These are phyloP conservation scores for Nebria ingens DNA, from an alignment of 1,140 invertebrate species.

Conservation along the genomic window DNA sequence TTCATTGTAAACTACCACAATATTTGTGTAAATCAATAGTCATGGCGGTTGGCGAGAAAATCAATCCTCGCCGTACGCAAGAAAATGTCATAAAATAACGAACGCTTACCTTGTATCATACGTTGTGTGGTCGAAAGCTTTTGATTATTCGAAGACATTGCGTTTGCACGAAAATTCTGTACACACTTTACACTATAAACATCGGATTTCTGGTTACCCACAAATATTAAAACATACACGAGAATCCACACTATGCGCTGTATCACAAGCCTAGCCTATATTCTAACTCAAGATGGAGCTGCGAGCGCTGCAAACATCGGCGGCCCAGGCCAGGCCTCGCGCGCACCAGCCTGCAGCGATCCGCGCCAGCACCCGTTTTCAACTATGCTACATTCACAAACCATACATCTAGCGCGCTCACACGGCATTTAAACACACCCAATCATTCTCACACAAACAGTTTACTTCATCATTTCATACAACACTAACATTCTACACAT, in stretches of 20 bases:
- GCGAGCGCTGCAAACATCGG: conserved; percentile 33
- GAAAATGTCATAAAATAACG: conserved; percentile 23
- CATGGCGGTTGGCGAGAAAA: conserved; percentile 37
- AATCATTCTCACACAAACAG: too few species aligned
- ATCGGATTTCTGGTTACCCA: conserved; percentile 34
- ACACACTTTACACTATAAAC: conserved; percentile 36
- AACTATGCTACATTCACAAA: too few species aligned
- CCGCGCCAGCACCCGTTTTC: too few species aligned
- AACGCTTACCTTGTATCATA: conserved; percentile 36
- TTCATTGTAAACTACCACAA: conserved; percentile 19
- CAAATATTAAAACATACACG: too few species aligned
- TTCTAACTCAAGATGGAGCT: conserved; percentile 38
- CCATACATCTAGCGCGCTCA: too few species aligned
- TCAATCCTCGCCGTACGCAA: conserved; percentile 33
- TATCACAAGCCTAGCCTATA: conserved; percentile 36
- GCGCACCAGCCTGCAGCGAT: too few species aligned
- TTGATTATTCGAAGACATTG: conserved; percentile 37
- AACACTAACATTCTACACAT: too few species aligned
- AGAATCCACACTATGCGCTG: conserved; percentile 33
- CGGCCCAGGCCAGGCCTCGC: conserved; percentile 31
- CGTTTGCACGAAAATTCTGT: conserved; percentile 31
- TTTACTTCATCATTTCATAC: too few species aligned
- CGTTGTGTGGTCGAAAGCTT: conserved; percentile 36
- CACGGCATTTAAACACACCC: too few species aligned
- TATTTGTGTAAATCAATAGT: conserved; percentile 35